Evolutionary conservation across 2,888 invertebrate species (phyloP).

Genomic region (Cosmia trapezina): DNA sequence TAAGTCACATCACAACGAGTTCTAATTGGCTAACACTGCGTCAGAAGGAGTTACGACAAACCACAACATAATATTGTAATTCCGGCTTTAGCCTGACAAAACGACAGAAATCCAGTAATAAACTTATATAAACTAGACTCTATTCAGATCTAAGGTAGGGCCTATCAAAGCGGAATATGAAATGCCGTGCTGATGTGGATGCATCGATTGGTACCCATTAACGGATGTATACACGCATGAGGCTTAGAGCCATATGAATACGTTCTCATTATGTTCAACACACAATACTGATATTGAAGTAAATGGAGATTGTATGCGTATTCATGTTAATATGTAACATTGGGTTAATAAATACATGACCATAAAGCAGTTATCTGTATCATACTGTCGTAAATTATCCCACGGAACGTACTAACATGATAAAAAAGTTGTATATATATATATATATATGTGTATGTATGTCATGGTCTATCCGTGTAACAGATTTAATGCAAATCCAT

Average conservation of each 20-base stretch:
- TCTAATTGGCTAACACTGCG: too few species aligned
- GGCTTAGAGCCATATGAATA: not conserved
- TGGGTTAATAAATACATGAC: not conserved
- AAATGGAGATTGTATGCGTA: not conserved
- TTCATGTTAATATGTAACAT: not conserved
- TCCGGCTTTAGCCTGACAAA: too few species aligned
- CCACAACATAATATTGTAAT: too few species aligned
- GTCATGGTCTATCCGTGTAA: too few species aligned
- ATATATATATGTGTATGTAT: too few species aligned
- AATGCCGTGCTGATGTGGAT: not conserved
- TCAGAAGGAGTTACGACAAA: too few species aligned
- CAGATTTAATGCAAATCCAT: too few species aligned
- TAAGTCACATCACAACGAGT: too few species aligned
- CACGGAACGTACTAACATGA: too few species aligned
- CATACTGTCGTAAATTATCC: too few species aligned
- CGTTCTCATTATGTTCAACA: not conserved
- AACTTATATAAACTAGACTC: constrained; percentile 1
- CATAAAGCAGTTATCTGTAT: not conserved
- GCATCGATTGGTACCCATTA: constrained; percentile 30
- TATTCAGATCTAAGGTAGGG: constrained; percentile 7
- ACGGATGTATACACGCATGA: not conserved
- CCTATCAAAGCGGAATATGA: constrained; percentile 11
- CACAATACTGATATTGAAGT: not conserved
- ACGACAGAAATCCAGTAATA: not conserved
- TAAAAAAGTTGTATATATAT: too few species aligned